A percentile compares a stretch with the other conserved stretches of the same genome.
Conservation (phyloP, 2,888 invertebrate species). For the Andrena camellia region DNA sequence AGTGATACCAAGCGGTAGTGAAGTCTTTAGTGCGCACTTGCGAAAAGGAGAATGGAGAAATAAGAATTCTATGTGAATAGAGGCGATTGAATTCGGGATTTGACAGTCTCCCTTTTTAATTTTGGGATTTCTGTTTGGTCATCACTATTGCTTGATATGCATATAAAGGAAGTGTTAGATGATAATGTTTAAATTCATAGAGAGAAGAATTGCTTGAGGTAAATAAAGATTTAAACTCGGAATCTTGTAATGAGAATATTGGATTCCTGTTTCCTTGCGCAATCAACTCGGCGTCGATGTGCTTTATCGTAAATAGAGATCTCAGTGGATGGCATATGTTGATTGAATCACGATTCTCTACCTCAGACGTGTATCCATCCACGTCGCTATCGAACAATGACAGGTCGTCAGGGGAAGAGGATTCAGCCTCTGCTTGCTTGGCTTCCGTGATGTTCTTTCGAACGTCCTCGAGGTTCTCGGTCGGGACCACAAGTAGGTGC, state of each 20-base stretch:
- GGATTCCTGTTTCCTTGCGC: neutral
- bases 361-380: conserved; percentile 46
- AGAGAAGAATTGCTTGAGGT: too few species aligned
- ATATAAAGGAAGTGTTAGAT: neutral
- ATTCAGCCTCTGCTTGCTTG: conserved; percentile 27
- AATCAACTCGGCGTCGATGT: conserved; percentile 3
- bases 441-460: conserved; percentile 69
- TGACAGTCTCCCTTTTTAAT: too few species aligned
- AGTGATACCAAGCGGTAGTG: too few species aligned
- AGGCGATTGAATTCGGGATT: too few species aligned
- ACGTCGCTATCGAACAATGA: conserved; percentile 24
- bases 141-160: too few species aligned
- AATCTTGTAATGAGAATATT: conserved; percentile 3
- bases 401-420: conserved; percentile 16
- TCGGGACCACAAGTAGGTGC: conserved; percentile 72
- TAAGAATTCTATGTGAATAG: too few species aligned
- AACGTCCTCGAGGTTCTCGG: conserved; percentile 68
- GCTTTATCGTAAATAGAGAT: conserved; percentile 13
- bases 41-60: too few species aligned
- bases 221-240: too few species aligned
- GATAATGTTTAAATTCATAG: too few species aligned
- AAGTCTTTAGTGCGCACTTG: too few species aligned
- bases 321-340: conserved; percentile 10
- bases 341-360: conserved; percentile 33
- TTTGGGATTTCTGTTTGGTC: too few species aligned